Conservation (phyloP, 2,797 vertebrate genomes). For the Labeo calbasu region DNA sequence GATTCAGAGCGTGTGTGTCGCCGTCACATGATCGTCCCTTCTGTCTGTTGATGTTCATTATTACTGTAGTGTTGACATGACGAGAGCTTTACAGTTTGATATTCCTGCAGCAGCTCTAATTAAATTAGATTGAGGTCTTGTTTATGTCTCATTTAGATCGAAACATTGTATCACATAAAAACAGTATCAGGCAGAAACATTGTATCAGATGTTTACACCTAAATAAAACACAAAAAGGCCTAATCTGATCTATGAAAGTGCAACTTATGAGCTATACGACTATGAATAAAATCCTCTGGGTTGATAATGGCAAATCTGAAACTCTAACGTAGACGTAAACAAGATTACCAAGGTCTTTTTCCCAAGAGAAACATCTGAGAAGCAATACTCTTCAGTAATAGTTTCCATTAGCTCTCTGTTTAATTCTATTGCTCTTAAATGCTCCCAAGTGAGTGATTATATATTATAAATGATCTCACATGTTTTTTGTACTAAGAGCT, state of each 20-base stretch:
- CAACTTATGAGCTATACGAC: too few relatives aligned
- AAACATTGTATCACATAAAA: neutral
- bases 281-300: too few relatives aligned
- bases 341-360: neutral
- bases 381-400: neutral
- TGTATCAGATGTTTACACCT: neutral
- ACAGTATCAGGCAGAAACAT: too few relatives aligned
- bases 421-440: neutral
- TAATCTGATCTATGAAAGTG: too few relatives aligned
- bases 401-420: neutral
- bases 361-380: neutral
- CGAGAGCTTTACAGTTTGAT: neutral
- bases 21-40: neutral
- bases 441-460: neutral
- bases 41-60: neutral
- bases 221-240: neutral
- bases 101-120: neutral
- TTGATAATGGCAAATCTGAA: neutral
- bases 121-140: neutral
- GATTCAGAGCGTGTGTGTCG: neutral
- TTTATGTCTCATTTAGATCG: neutral
- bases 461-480: neutral
- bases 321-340: neutral
- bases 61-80: neutral
- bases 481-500: too few relatives aligned